Base-by-base conservation (phyloP, 35 echinoderm and acorn worm genomes). In the Apostichopus parvimensis region DNA sequence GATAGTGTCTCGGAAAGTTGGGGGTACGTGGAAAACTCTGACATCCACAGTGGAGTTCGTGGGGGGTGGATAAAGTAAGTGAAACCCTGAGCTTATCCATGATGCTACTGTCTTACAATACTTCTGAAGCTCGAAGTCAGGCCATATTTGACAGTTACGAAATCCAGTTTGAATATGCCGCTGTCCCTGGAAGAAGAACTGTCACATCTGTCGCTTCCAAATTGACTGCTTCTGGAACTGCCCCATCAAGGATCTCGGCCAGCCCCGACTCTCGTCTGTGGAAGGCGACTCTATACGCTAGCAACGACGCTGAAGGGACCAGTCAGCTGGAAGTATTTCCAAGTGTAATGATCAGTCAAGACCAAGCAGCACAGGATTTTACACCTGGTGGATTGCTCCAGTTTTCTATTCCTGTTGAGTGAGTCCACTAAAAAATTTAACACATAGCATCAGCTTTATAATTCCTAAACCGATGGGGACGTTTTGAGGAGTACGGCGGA, bases 311-410 rank as follows among this genome's bases (percentile, higher is more conserved):
- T 73, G 17, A 73, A 7, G 71, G 71, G n/a, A 18, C 71, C 6
- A n/a, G 6, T 73, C 71, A 73, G n/a, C 71, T 73, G 14, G 15
- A n/a, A 73, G 71, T 73, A 73, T 73, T 73, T 73, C 71, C 71
- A 22, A 18, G 6, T 73, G 71, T n/a, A n/a, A 18, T n/a, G 14
- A 7, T 73, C 15, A 73, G 71, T 18, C 71, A 73, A 73, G 71
- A 73, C 6, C 71, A 73, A 73, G 71, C 71, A 18, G 71, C 15
- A n/a, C 71, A 73, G 3, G 6, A 12, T 22, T 73, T 73, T 73
- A 18, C n/a, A n/a, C 71, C 71, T n/a, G 71, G 71, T 7, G 14
- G n/a, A n/a, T 7, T 17, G 17, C 6, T 73, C 71, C 71, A 18
- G 6, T n/a, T 73, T n/a, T 73, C 14, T 22, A 73, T 73, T 73